These are phyloP conservation scores for Falcunculus frontatus DNA, from an alignment of 2,113 vertebrate species.

Conservation along the genomic window DNA sequence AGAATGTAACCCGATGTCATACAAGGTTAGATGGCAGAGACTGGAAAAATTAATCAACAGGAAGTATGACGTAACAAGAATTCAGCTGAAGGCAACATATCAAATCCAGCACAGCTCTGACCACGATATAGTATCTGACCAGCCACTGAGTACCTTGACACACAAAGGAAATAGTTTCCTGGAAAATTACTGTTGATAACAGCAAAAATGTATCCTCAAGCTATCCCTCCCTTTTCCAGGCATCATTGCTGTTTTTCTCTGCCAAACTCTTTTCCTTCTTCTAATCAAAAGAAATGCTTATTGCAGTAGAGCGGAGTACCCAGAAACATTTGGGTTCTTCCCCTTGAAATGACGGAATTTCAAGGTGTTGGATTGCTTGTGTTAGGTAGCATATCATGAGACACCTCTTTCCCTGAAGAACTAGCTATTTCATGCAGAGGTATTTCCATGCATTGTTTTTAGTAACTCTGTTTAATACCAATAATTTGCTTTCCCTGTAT, in stretches of 20 bases:
- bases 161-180: not conserved
- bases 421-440: not conserved
- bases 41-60: not conserved
- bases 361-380: not conserved
- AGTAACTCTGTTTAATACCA: not conserved
- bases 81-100: not conserved
- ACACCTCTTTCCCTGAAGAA: not conserved
- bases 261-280: not conserved
- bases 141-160: no score
- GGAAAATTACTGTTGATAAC: not conserved
- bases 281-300: not conserved
- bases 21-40: not conserved
- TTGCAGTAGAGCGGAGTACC: not conserved
- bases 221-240: not conserved
- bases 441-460: not conserved
- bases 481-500: not conserved
- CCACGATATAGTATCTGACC: not conserved
- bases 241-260: not conserved
- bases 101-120: not conserved
- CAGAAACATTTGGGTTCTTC: not conserved
- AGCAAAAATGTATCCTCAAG: not conserved
- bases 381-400: not conserved
- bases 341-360: not conserved
- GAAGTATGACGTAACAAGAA: not conserved
- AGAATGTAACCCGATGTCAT: not conserved